A percentile compares a stretch with the other conserved stretches of the same genome.
Evolutionary conservation across 53 echinoderm and acorn worm species (phyloP).

Genomic region (Pentamera pediparva): DNA sequence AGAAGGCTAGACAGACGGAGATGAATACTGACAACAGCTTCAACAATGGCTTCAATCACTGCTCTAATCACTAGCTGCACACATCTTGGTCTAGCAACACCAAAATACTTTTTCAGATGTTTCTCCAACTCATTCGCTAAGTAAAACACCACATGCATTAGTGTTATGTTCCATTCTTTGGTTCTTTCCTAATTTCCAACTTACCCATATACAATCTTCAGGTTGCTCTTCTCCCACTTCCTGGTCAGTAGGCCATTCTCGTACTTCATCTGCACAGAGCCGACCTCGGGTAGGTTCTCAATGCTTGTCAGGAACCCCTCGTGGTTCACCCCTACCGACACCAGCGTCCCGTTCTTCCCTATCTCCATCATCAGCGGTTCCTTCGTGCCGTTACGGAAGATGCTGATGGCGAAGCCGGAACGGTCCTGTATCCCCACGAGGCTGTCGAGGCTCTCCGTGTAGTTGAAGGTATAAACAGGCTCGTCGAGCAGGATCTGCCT

Average conservation of each 20-base stretch:
- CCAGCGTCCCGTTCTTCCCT: slow-evolving; percentile 35
- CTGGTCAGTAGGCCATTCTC: slow-evolving; percentile 59
- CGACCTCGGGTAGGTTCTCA: slow-evolving; percentile 3
- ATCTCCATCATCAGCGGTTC: slow-evolving; percentile 40
- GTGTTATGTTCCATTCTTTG: too few species aligned
- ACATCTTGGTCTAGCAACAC: too few species aligned
- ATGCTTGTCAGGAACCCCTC: slow-evolving; percentile 43
- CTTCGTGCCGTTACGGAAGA: slow-evolving; percentile 21
- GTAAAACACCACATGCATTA: too few species aligned
- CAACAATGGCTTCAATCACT: too few species aligned
- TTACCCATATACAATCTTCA: slow-evolving; percentile 74
- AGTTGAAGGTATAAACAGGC: slow-evolving; percentile 57
- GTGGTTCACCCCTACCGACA: slow-evolving; percentile 38
- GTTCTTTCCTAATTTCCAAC: slow-evolving; percentile 3
- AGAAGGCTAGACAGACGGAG: too few species aligned
- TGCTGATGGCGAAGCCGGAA: slow-evolving; percentile 43
- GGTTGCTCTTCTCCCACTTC: slow-evolving; percentile 49
- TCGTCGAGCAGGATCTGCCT: slow-evolving; percentile 67
- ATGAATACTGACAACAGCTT: too few species aligned
- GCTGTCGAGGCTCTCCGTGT: slow-evolving; percentile 52
- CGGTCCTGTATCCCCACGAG: slow-evolving; percentile 59
- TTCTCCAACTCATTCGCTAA: too few species aligned
- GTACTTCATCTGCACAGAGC: slow-evolving; percentile 12
- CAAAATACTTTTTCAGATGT: too few species aligned
- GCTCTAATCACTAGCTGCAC: too few species aligned